Evolutionary conservation across 2,797 vertebrate species (phyloP).

Genomic region (Novumbra hubbsi): DNA sequence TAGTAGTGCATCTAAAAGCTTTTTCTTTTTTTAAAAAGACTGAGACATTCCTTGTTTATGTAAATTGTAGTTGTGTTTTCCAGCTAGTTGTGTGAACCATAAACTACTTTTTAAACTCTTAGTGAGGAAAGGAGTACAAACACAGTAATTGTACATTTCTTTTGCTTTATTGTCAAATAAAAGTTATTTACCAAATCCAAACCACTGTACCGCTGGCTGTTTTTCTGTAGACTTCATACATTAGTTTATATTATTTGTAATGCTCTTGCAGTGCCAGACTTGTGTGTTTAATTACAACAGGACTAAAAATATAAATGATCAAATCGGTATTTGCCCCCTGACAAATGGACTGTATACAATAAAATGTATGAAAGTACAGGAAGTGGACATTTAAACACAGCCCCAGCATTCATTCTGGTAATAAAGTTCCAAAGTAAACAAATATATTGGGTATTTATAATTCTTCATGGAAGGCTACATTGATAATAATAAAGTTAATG

Average conservation of each 20-base stretch:
- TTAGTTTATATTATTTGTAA: neutral
- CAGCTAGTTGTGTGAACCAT: slow-evolving; percentile 3
- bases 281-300: too few relatives aligned
- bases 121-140: neutral
- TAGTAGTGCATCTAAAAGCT: slow-evolving; percentile 37
- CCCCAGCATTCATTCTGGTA: neutral
- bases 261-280: too few relatives aligned
- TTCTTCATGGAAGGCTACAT: neutral
- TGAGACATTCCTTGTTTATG: neutral
- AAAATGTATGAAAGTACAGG: slow-evolving; percentile 16
- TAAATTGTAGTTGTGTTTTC: neutral
- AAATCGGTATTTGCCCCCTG: neutral
- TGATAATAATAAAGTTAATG: slow-evolving; percentile 11
- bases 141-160: neutral
- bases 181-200: slow-evolving; percentile 1
- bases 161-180: slow-evolving; percentile 12
- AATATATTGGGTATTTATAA: neutral
- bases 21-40: slow-evolving; percentile 23
- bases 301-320: neutral
- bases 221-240: neutral
- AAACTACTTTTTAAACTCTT: too few relatives aligned
- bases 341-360: slow-evolving; percentile 1
- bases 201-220: neutral
- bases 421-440: slow-evolving; percentile 26
- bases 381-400: slow-evolving; percentile 14